These are phyloP conservation scores for Glomeris marginata DNA, from an alignment of 2,888 invertebrate genomes.

Conservation along the genomic window DNA sequence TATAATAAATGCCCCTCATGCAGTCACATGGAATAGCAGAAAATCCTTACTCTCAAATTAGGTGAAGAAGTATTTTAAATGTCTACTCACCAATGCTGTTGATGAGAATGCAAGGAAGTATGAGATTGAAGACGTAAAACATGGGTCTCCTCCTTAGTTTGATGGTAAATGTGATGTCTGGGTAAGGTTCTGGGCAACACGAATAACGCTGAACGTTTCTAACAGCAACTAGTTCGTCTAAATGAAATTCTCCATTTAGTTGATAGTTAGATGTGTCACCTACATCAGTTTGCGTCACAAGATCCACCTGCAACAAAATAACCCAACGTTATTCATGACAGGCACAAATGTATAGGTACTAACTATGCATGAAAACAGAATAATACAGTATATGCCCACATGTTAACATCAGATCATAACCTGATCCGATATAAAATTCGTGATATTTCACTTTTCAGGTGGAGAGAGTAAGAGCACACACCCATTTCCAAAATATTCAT, in stretches of 20 bases:
- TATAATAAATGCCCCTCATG: too few species aligned
- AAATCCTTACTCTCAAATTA: too few species aligned
- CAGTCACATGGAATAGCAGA: too few species aligned
- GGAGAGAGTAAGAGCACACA: too few species aligned
- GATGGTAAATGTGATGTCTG: constrained; percentile 68
- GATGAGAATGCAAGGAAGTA: constrained; percentile 67
- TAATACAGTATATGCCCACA: too few species aligned
- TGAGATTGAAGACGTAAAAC: constrained; percentile 74
- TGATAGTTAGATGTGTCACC: constrained; percentile 80
- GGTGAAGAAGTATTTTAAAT: not conserved
- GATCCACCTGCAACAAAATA: constrained; percentile 46
- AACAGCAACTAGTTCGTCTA: constrained; percentile 57
- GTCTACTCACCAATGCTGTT: constrained; percentile 55
- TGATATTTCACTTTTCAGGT: too few species aligned
- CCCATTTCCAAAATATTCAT: too few species aligned
- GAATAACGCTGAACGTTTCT: constrained; percentile 59
- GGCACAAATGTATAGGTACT: not conserved
- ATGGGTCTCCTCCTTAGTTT: constrained; percentile 57
- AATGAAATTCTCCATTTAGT: constrained; percentile 77
- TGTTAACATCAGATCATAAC: not conserved
- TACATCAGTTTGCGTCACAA: constrained; percentile 58
- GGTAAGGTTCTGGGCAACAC: constrained; percentile 67
- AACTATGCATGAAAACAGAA: too few species aligned
- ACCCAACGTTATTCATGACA: not conserved
- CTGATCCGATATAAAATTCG: not conserved